Evolutionary conservation across 2,797 vertebrate genomes (phyloP).

Genomic region (Labroides dimidiatus): DNA sequence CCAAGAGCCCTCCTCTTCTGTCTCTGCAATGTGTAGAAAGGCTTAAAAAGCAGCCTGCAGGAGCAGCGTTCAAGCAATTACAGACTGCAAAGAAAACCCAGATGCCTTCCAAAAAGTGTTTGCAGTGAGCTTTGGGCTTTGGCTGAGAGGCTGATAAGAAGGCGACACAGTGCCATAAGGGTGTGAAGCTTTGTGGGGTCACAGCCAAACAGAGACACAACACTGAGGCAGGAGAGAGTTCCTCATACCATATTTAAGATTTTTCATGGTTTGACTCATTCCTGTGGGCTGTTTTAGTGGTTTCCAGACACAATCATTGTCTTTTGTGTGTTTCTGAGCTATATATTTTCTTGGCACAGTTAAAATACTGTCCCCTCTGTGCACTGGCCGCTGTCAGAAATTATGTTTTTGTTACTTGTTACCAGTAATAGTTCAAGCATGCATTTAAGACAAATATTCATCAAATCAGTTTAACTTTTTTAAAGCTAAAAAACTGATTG

Average conservation of each 20-base stretch:
- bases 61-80: slow-evolving; percentile 43
- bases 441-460: too few relatives aligned
- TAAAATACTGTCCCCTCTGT: too few relatives aligned
- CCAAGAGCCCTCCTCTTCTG: slow-evolving; percentile 24
- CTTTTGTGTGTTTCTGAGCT: not conserved
- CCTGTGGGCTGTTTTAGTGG: slow-evolving; percentile 18
- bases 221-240: slow-evolving; percentile 21
- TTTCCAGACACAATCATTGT: slow-evolving; percentile 17
- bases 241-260: slow-evolving; percentile 14
- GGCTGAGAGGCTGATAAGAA: slow-evolving; percentile 39
- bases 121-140: slow-evolving; percentile 44
- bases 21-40: slow-evolving; percentile 32
- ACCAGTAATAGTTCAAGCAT: too few relatives aligned
- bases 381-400: too few relatives aligned
- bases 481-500: too few relatives aligned
- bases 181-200: slow-evolving; percentile 39
- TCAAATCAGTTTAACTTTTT: too few relatives aligned
- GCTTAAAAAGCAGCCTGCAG: slow-evolving; percentile 28
- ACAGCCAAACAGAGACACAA: slow-evolving; percentile 12
- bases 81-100: slow-evolving; percentile 29
- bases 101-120: slow-evolving; percentile 31
- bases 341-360: too few relatives aligned
- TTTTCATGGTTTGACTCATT: slow-evolving; percentile 3
- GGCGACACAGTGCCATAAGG: slow-evolving; percentile 28
- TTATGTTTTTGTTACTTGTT: too few relatives aligned